These are phyloP conservation scores for Cabera pusaria DNA, from an alignment of 2,888 invertebrate genomes.

Conservation along the genomic window DNA sequence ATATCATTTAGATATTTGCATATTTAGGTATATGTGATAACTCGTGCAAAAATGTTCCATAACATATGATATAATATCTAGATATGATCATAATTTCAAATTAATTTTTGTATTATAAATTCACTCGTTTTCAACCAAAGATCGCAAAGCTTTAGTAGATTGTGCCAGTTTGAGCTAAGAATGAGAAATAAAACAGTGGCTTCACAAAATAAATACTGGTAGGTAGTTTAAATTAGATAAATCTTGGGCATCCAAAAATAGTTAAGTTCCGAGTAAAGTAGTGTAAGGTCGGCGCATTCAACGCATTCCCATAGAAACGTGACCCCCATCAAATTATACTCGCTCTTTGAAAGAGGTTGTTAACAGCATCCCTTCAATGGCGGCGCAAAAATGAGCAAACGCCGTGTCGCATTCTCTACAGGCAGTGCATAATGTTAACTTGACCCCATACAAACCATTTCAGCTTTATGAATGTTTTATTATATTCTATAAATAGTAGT, in stretches of 20 bases:
- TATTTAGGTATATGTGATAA: conserved; percentile 52
- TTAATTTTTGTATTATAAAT: no score
- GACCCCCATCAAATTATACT: conserved; percentile 81
- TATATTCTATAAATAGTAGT: conserved; percentile 61
- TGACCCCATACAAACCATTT: conserved; percentile 70
- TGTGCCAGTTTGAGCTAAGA: no score
- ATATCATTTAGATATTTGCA: conserved; percentile 60
- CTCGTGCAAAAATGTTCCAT: conserved; percentile 27
- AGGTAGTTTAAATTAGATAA: conserved; percentile 6
- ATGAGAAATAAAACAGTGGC: no score
- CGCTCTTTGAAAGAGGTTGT: conserved; percentile 79
- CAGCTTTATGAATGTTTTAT: conserved; percentile 66
- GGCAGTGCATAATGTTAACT: conserved; percentile 74
- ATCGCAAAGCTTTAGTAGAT: no score
- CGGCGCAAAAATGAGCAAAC: conserved; percentile 78
- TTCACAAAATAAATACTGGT: no score
- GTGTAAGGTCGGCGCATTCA: conserved; percentile 52
- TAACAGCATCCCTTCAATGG: conserved; percentile 80
- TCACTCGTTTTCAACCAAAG: no score
- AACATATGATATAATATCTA: no score
- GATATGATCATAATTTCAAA: no score
- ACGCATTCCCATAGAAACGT: conserved; percentile 74
- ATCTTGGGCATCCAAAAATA: conserved; percentile 6
- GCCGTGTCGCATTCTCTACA: conserved; percentile 69
- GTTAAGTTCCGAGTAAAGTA: conserved; percentile 22